phyloP scores from a whole-genome alignment of 2,888 invertebrate species.

The Lumbricus terrestris region DNA sequence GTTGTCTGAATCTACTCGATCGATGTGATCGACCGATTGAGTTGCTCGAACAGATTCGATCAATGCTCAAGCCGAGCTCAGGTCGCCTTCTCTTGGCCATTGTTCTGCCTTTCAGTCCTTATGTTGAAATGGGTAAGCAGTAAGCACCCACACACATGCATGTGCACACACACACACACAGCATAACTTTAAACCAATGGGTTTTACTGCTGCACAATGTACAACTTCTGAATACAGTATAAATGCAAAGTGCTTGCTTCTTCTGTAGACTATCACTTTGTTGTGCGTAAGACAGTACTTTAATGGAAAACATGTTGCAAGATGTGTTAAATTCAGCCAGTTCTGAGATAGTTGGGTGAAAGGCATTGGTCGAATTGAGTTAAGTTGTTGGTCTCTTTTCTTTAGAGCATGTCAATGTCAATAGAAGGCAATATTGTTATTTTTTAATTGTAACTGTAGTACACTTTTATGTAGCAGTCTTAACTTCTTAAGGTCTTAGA shows the following conservation, averaged over 20 bases:
- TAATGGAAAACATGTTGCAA: background rate
- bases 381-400: background rate
- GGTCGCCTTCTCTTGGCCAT: slow-evolving; percentile 77
- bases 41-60: slow-evolving; percentile 74
- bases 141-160: background rate
- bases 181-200: background rate
- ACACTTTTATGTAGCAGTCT: background rate
- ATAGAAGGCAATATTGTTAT: background rate
- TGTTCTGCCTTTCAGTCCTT: slow-evolving; percentile 89
- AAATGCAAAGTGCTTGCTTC: background rate
- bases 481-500: background rate
- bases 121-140: slow-evolving; percentile 73
- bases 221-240: background rate
- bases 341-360: no score
- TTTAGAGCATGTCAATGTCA: background rate
- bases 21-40: slow-evolving; percentile 82
- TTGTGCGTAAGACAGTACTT: background rate
- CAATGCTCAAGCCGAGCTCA: slow-evolving; percentile 68
- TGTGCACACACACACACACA: no score
- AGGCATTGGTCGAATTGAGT: no score
- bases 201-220: background rate
- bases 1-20: slow-evolving; percentile 90
- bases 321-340: no score
- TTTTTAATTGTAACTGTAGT: background rate
- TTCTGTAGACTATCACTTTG: background rate